These are phyloP conservation scores for Varroa destructor DNA, from an alignment of 1,140 invertebrate genomes.

Conservation along the genomic window DNA sequence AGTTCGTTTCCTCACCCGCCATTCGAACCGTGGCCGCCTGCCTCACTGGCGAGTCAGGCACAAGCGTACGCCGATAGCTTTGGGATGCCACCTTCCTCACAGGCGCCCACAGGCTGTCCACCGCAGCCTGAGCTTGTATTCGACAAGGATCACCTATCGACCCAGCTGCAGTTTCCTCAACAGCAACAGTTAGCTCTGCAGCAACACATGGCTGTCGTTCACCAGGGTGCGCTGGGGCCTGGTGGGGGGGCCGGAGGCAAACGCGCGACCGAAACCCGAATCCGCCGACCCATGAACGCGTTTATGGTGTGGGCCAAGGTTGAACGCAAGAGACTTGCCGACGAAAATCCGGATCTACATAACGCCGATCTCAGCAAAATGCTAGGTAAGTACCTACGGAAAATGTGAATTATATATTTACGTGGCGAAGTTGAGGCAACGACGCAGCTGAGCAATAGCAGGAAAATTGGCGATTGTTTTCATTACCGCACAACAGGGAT, in stretches of 20 bases:
- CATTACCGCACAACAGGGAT: too few relatives aligned
- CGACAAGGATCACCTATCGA: conserved; percentile 3
- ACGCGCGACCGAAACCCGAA: conserved; percentile 33
- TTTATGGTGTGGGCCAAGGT: conserved; percentile 41
- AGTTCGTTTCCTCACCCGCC: conserved; percentile 16
- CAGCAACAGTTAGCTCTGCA: conserved; percentile 22
- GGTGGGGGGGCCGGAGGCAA: conserved; percentile 26
- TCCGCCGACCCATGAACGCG: conserved; percentile 39
- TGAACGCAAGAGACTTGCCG: conserved; percentile 38
- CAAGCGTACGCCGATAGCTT: too few relatives aligned
- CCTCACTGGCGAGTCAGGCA: too few relatives aligned
- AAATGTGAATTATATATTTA: conserved; percentile 7
- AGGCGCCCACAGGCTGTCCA: too few relatives aligned
- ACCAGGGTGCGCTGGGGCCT: conserved; percentile 25
- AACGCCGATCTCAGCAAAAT: conserved; percentile 41
- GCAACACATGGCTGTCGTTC: conserved; percentile 1
- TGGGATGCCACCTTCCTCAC: too few relatives aligned
- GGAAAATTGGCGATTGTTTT: too few relatives aligned
- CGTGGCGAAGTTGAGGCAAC: too few relatives aligned
- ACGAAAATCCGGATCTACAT: conserved; percentile 40
- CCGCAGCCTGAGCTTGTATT: neutral
- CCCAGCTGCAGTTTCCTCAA: conserved; percentile 22
- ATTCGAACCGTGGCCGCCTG: conserved; percentile 3
- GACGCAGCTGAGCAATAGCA: too few relatives aligned
- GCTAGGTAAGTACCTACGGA: conserved; percentile 36